These are phyloP conservation scores for Micromys minutus DNA, from an alignment of 2,113 vertebrate genomes.

Conservation along the genomic window DNA sequence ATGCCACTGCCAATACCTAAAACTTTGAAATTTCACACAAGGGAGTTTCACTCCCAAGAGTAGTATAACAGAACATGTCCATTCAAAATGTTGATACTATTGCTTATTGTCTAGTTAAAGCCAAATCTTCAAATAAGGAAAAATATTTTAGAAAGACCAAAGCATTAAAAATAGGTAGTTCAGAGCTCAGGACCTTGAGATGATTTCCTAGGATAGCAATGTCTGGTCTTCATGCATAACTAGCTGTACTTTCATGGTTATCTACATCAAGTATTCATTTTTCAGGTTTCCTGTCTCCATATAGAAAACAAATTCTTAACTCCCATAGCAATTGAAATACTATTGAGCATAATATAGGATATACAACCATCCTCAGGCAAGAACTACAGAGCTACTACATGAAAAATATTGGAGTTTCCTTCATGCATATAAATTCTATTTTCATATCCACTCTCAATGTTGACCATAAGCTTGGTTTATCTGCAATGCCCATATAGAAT, in stretches of 20 bases:
- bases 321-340: neutral
- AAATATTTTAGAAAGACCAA: neutral
- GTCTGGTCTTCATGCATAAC: neutral
- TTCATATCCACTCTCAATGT: neutral
- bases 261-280: neutral
- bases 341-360: neutral
- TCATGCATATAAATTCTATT: neutral
- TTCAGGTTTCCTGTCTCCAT: neutral
- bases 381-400: neutral
- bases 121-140: neutral
- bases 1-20: neutral
- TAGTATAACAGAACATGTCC: neutral
- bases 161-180: neutral
- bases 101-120: conserved; percentile 6
- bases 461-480: neutral
- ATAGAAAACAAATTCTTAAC: neutral
- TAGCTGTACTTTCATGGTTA: neutral
- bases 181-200: neutral
- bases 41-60: neutral
- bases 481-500: neutral
- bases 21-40: conserved; percentile 38
- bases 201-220: neutral
- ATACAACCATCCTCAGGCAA: neutral
- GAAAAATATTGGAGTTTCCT: neutral
- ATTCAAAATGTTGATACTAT: neutral